Evolutionary conservation across 2,888 invertebrate species (phyloP).

Genomic region (Eupithecia tripunctaria): DNA sequence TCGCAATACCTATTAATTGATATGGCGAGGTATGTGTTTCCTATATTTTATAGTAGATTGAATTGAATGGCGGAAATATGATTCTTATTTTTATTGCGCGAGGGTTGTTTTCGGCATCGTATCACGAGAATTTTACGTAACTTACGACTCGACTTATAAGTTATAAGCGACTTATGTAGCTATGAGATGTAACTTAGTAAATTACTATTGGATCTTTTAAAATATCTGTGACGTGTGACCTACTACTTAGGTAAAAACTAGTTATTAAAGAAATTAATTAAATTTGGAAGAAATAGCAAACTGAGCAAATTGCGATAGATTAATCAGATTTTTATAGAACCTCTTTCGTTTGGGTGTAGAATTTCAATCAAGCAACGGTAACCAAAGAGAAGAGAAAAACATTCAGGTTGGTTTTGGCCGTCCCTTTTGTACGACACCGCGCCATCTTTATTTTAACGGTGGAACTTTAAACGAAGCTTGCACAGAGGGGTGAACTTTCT

Average conservation of each 20-base stretch:
- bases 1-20: conserved; percentile 80
- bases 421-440: background rate
- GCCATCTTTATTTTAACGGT: background rate
- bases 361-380: background rate
- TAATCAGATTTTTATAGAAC: background rate
- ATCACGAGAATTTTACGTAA: background rate
- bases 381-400: background rate
- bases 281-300: background rate
- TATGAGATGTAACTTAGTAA: background rate
- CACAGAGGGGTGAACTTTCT: background rate
- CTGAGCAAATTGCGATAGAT: background rate
- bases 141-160: background rate
- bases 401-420: background rate
- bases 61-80: conserved; percentile 17
- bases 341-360: background rate
- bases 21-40: conserved; percentile 44
- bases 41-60: conserved; percentile 34
- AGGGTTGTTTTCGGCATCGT: background rate
- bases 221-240: too few relatives aligned
- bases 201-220: background rate
- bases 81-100: conserved; percentile 14
- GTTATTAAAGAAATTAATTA: too few relatives aligned
- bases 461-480: background rate
- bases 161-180: too few relatives aligned
- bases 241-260: too few relatives aligned